Evolutionary conservation across 2,888 invertebrate genomes (phyloP).

Genomic region (Coelinius sp.): DNA sequence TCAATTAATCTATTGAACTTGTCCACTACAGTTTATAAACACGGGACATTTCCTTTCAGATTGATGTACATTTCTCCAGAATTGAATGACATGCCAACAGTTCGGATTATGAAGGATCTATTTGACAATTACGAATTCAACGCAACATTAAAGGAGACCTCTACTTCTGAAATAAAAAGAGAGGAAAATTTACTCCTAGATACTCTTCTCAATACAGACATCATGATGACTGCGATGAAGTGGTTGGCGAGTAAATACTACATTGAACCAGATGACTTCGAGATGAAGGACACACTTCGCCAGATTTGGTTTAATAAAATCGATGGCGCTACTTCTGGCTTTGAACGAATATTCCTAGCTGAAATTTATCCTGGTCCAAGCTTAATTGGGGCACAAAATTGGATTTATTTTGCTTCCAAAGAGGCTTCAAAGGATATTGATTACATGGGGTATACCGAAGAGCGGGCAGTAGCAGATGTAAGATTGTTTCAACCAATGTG

Average conservation of each 20-base stretch:
- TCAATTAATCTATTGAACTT: not conserved
- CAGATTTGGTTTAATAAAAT: constrained; percentile 86
- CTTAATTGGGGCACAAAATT: constrained; percentile 86
- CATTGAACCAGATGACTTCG: constrained; percentile 65
- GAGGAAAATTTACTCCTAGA: constrained; percentile 60
- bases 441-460: constrained; percentile 84
- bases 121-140: constrained; percentile 58
- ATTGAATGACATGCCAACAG: constrained; percentile 54
- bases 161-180: constrained; percentile 51
- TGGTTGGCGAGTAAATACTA: constrained; percentile 58
- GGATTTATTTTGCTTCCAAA: constrained; percentile 86
- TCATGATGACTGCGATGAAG: constrained; percentile 55
- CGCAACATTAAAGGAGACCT: constrained; percentile 53
- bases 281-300: constrained; percentile 79
- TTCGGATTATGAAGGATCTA: constrained; percentile 53
- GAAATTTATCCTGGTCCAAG: constrained; percentile 85
- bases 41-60: constrained; percentile 47
- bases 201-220: constrained; percentile 58
- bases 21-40: not conserved
- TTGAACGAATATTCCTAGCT: constrained; percentile 92
- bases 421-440: constrained; percentile 80
- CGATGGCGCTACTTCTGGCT: constrained; percentile 87
- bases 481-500: constrained; percentile 63
- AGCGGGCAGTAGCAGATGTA: constrained; percentile 79
- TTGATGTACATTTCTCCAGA: constrained; percentile 54